phyloP scores from a whole-genome alignment of 2,113 vertebrate genomes.

The Nesoenas mayeri region DNA sequence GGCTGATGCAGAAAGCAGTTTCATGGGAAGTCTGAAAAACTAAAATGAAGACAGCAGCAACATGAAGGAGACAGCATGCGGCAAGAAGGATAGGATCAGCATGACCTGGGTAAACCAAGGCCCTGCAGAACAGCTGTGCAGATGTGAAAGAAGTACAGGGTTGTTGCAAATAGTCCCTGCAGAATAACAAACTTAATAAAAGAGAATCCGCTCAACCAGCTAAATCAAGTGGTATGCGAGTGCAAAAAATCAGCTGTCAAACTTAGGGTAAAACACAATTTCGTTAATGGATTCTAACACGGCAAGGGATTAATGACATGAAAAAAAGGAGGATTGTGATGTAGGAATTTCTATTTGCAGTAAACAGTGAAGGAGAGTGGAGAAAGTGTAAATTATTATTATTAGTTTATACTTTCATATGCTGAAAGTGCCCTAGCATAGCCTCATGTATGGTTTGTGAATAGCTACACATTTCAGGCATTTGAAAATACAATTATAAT shows the following conservation, averaged over 20 bases:
- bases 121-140: accelerated
- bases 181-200: background rate
- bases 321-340: background rate
- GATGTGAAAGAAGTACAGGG: background rate
- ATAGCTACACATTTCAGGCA: background rate
- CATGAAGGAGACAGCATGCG: background rate
- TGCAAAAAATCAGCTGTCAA: background rate
- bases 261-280: background rate
- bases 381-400: background rate
- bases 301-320: background rate
- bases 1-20: background rate
- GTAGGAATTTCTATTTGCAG: background rate
- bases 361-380: background rate
- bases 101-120: accelerated
- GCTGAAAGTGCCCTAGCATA: background rate
- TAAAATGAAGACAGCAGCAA: background rate
- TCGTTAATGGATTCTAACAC: background rate
- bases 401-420: background rate
- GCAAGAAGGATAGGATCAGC: background rate
- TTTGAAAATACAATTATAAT: background rate
- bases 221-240: accelerated
- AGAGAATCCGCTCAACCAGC: background rate
- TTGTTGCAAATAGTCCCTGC: accelerated
- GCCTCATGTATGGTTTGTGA: background rate
- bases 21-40: background rate